These are phyloP conservation scores for Chiloscyllium plagiosum DNA, from an alignment of 2,113 vertebrate species.

Conservation along the genomic window DNA sequence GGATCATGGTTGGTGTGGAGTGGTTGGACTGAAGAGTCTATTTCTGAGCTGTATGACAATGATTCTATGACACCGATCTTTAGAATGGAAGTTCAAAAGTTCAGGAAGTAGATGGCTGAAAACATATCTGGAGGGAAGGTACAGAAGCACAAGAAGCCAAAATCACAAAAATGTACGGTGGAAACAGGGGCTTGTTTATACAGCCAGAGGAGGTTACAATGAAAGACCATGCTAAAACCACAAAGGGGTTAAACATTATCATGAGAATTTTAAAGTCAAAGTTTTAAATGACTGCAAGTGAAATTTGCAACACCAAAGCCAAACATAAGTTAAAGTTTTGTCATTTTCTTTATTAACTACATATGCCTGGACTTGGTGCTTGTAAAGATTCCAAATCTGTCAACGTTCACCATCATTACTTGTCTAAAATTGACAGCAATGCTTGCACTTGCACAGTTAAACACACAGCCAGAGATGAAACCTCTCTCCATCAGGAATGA, in stretches of 20 bases:
- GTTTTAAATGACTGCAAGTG: neutral
- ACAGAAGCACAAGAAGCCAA: neutral
- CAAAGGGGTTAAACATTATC: neutral
- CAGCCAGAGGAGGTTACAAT: neutral
- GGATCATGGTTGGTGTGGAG: no score
- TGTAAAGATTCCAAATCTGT: neutral
- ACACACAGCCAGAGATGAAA: neutral
- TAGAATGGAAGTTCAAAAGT: no score
- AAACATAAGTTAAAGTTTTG: neutral
- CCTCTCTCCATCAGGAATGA: neutral
- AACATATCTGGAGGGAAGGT: neutral
- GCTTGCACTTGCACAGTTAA: neutral
- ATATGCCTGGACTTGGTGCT: neutral
- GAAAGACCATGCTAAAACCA: neutral
- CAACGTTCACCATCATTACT: neutral
- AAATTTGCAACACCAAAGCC: neutral
- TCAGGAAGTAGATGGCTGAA: neutral
- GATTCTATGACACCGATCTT: neutral
- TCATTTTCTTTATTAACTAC: neutral
- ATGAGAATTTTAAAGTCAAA: neutral
- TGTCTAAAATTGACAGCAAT: neutral
- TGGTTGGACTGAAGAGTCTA: no score
- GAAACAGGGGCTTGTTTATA: neutral
- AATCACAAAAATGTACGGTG: neutral
- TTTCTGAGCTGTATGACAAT: no score